phyloP scores from a whole-genome alignment of 1,140 invertebrate genomes.

The Pteromalus puparum region DNA sequence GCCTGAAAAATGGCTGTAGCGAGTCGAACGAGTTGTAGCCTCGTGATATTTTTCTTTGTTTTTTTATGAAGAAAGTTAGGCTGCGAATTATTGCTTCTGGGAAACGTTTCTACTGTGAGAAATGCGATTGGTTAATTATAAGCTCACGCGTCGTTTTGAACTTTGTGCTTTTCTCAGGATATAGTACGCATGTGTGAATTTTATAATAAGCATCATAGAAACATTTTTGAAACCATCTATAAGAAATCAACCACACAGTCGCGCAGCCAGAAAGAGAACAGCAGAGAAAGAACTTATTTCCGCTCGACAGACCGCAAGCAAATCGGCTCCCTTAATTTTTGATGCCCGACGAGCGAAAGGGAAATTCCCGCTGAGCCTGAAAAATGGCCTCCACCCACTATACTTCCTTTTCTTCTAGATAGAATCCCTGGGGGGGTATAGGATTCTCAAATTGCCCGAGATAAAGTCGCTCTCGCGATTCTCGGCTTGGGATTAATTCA shows the following conservation, averaged over 20 bases:
- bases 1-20: not conserved
- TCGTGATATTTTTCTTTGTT: not conserved
- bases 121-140: too few species aligned
- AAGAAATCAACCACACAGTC: not conserved
- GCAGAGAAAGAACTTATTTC: not conserved
- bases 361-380: not conserved
- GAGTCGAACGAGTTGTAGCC: not conserved
- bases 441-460: conserved; percentile 40
- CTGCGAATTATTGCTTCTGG: too few species aligned
- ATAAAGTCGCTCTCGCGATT: conserved; percentile 27
- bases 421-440: not conserved
- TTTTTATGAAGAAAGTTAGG: too few species aligned
- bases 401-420: not conserved
- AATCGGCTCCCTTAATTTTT: not conserved
- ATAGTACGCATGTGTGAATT: too few species aligned
- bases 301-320: not conserved
- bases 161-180: too few species aligned
- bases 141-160: too few species aligned
- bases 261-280: not conserved
- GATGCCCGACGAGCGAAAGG: not conserved
- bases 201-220: too few species aligned
- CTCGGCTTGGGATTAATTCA: conserved; percentile 12
- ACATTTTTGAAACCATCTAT: too few species aligned
- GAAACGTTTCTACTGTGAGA: too few species aligned
- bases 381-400: not conserved